Evolutionary conservation across 1,140 invertebrate species (phyloP), one percentile per base, ranked within the genome.

Genomic region (Cheumatopsyche charites): DNA sequence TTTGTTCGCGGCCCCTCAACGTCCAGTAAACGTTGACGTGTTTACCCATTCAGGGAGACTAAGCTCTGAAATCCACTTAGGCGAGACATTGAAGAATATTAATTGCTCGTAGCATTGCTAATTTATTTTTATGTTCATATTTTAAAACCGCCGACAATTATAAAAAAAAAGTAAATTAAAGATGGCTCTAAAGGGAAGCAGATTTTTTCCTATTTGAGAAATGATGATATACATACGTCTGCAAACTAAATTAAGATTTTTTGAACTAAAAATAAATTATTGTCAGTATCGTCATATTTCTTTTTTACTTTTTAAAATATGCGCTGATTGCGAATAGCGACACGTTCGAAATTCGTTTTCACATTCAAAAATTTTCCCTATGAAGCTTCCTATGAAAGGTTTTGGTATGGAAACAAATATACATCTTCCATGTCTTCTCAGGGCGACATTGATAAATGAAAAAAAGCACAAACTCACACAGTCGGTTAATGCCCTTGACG

Each of bases 381-480:
- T n/a, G 55, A 21, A 58, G 23, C 55, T 23, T 58, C 55, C 23
- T 58, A 58, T 58, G 23, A 58, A 58, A 58, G 12, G 55, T 23
- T 25, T 58, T n/a, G 23, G 55, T 58, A 17, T 23, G 55, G 17
- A 58, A 58, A 58, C 55, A 58, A 26, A 58, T 19, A 58, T 58
- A 58, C 23, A 19, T 58, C 55, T 58, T 58, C 23, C 23, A 58
- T 25, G 55, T 58, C 55, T 58, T 43, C 36, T 42, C 15, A 29
- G 29, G 41, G n/a, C 29, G 62, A 43, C 62, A 63, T 63, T 63
- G 62, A 63, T 63, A 63, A 63, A 63, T 63, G 62, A 63, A 63
- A 63, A 63, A 63, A 63, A 42, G 29, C 36, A 42, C 62, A 9
- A 36, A 63, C 62, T 42, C 2, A 19, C 62, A 63, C 62, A n/a